Percentiles rank a stretch among this genome's conserved stretches.
Evolutionary conservation across 2,888 invertebrate genomes (phyloP).

Genomic region (Epsilonema sp.): DNA sequence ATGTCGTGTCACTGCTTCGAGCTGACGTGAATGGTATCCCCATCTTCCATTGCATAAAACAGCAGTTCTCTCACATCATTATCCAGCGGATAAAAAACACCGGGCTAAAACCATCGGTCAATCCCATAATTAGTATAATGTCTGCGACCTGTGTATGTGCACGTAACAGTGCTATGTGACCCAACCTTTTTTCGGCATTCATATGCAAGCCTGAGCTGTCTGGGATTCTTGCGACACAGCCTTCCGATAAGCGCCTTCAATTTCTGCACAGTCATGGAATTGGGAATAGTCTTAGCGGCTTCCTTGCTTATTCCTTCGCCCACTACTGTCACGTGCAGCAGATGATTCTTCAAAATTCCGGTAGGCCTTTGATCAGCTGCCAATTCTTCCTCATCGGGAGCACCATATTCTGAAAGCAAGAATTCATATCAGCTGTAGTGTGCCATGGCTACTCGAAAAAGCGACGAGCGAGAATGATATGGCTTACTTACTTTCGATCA

Average conservation of each 20-base stretch:
- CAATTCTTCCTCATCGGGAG: not conserved
- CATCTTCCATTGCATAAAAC: constrained; percentile 62
- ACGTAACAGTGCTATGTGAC: not conserved
- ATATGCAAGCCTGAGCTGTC: not conserved
- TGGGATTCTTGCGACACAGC: constrained; percentile 27
- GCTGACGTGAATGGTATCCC: constrained; percentile 57
- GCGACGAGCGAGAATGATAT: not conserved
- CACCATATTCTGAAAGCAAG: not conserved
- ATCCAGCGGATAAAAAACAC: constrained; percentile 42
- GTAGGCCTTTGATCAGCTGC: not conserved
- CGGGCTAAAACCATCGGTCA: constrained; percentile 11
- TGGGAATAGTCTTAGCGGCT: not conserved
- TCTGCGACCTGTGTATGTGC: too few relatives aligned
- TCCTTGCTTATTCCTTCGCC: not conserved
- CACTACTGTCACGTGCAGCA: not conserved
- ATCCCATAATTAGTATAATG: too few relatives aligned
- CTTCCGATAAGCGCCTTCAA: constrained; percentile 57
- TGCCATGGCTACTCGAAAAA: not conserved
- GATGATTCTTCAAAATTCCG: not conserved
- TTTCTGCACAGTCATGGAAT: constrained; percentile 55
- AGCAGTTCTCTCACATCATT: constrained; percentile 60
- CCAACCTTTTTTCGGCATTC: not conserved
- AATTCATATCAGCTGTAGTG: too few relatives aligned
- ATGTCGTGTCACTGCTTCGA: too few relatives aligned
- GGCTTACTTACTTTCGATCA: not conserved